A percentile compares a stretch with the other conserved stretches of the same genome.
Evolutionary conservation across 2,888 invertebrate genomes (phyloP).

Genomic region (Heliconius ethilla): DNA sequence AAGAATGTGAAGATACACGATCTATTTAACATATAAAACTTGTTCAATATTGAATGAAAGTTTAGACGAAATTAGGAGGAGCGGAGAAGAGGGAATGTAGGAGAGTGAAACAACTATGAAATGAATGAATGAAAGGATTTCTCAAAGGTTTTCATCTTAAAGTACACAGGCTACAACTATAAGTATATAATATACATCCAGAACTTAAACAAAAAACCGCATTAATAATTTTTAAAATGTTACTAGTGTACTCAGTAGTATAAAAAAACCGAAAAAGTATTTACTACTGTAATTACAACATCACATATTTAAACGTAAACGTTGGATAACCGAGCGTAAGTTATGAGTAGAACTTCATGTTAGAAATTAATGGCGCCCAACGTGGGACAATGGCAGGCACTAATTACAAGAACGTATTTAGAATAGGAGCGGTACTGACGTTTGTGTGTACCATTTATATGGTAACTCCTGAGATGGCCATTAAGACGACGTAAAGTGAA

Average conservation of each 20-base stretch:
- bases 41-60: no score
- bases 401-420: slow-evolving; percentile 33
- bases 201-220: neutral
- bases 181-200: neutral
- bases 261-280: neutral
- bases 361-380: slow-evolving; percentile 51
- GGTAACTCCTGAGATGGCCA: slow-evolving; percentile 34
- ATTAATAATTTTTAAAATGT: neutral
- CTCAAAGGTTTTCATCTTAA: no score
- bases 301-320: neutral
- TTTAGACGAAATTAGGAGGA: no score
- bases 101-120: no score
- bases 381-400: slow-evolving; percentile 47
- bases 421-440: slow-evolving; percentile 23
- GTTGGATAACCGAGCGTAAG: neutral
- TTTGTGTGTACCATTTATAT: slow-evolving; percentile 30
- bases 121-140: no score
- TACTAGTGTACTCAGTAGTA: neutral
- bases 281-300: neutral
- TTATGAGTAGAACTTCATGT: slow-evolving; percentile 4
- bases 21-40: no score
- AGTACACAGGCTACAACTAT: no score
- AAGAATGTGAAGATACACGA: no score
- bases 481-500: slow-evolving; percentile 41
- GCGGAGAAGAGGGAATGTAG: no score